phyloP scores from a whole-genome alignment of 2,113 vertebrate genomes.

The Platanista minor region DNA sequence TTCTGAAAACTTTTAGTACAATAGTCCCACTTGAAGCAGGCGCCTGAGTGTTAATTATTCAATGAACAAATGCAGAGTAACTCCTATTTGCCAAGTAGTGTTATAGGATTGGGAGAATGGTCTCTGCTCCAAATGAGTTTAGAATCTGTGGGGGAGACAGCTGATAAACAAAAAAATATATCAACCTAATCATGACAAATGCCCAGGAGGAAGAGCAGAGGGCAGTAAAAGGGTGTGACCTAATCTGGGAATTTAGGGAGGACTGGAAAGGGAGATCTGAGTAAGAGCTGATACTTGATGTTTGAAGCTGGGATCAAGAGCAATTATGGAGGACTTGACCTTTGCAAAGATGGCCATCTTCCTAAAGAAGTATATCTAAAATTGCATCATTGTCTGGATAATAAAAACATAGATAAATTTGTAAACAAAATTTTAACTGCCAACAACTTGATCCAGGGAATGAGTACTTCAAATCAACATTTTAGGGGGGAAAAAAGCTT shows the following conservation, averaged over 20 bases:
- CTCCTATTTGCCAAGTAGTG: background rate
- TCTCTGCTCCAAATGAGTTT: background rate
- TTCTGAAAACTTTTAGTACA: background rate
- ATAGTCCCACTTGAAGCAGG: background rate
- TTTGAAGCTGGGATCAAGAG: constrained; percentile 14
- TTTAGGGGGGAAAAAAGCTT: background rate
- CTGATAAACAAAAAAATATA: background rate
- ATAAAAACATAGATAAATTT: constrained; percentile 1
- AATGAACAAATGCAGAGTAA: background rate
- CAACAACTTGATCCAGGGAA: constrained; percentile 35
- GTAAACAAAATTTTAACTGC: constrained; percentile 39
- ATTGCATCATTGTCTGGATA: constrained; percentile 49
- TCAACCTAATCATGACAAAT: background rate
- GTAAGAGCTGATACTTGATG: background rate
- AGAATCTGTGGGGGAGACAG: background rate
- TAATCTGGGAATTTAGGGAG: background rate
- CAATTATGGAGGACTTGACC: background rate
- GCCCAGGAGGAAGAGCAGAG: background rate
- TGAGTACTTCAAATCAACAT: constrained; percentile 21
- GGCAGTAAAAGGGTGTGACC: background rate
- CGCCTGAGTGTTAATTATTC: background rate
- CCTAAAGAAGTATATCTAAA: background rate
- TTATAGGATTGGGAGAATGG: background rate
- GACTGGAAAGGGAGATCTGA: background rate
- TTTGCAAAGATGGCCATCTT: constrained; percentile 29